Evolutionary conservation across 2,797 vertebrate species (phyloP).

Genomic region (Micrastur ruficollis): DNA sequence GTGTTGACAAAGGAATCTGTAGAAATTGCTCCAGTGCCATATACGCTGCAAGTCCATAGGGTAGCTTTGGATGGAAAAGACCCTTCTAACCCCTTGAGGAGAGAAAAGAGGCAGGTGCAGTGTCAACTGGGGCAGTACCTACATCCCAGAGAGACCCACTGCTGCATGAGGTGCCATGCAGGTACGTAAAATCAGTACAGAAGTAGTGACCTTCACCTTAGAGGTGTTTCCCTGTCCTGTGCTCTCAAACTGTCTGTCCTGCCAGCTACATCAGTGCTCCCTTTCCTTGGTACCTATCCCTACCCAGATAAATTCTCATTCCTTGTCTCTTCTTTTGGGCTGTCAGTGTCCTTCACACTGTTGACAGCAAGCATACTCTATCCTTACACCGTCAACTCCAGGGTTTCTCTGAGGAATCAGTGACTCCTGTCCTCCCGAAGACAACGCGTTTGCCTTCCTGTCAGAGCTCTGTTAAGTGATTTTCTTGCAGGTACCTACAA

Average conservation of each 20-base stretch:
- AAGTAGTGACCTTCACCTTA: background rate
- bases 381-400: background rate
- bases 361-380: background rate
- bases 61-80: background rate
- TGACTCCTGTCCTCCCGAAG: background rate
- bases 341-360: background rate
- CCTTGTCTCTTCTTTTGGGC: background rate
- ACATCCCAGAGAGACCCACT: constrained; percentile 57
- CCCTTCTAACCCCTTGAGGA: background rate
- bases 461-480: background rate
- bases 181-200: constrained; percentile 12
- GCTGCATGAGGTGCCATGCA: constrained; percentile 68
- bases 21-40: background rate
- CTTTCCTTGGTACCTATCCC: background rate
- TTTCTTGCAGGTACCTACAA: constrained; percentile 63
- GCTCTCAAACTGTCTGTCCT: background rate
- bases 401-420: background rate
- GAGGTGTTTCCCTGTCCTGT: background rate
- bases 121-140: constrained; percentile 52
- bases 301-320: background rate
- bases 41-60: background rate
- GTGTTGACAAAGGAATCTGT: constrained; percentile 4
- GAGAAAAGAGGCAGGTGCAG: background rate
- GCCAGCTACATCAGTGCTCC: background rate
- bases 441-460: fast-evolving